Evolutionary conservation across 64 coral and sea anemone genomes (phyloP), one percentile per base, ranked within the genome.

Genomic region (Acropora yongei): DNA sequence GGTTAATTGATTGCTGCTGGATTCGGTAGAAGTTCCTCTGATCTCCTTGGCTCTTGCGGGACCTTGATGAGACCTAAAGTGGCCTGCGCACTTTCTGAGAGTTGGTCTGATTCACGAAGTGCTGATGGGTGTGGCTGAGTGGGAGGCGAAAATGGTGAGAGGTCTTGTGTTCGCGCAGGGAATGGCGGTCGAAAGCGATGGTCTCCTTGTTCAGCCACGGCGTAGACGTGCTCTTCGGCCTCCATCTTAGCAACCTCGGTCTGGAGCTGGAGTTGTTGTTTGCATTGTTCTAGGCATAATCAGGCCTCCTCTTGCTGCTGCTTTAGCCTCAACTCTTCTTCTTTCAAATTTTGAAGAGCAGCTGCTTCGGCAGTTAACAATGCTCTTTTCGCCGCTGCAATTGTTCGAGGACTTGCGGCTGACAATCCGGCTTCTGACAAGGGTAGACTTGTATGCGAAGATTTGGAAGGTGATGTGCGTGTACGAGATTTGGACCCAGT

Each of bases 231-330:
- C 16, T 84, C 80, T 69, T 84, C 55, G 18, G 80, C 80, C 8
- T 84, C 80, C 57, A 46, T 46, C 42, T 84, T 84, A 41, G 80
- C 80, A 39, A 84, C 66, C 43, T 84, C 80, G 0, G 57, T 84
- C 51, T 84, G 14, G 30, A 84, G 80, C 44, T 69, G 80, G 14
- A 84, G 65, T 84, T 84, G 57, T 66, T 84, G 40, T 39, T 65
- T 84, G 8, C 57, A 39, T 69, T 61, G 80, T 65, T 84, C 30
- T 8, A 82, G 51, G 50, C 80, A n/a, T 66, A 86, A 86, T 63
- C 42, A 46, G 17, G 83, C 68, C 19, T 69, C 63, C 12, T 86
- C 65, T 20, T 72, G 68, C 20, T 75, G 67, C 47, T 87, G 65
- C 60, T 44, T 69, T 6, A 86, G 30, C 41, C n/a, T 61, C 47